Evolutionary conservation across 2,888 invertebrate genomes (phyloP).

Genomic region (Apamea crenata): DNA sequence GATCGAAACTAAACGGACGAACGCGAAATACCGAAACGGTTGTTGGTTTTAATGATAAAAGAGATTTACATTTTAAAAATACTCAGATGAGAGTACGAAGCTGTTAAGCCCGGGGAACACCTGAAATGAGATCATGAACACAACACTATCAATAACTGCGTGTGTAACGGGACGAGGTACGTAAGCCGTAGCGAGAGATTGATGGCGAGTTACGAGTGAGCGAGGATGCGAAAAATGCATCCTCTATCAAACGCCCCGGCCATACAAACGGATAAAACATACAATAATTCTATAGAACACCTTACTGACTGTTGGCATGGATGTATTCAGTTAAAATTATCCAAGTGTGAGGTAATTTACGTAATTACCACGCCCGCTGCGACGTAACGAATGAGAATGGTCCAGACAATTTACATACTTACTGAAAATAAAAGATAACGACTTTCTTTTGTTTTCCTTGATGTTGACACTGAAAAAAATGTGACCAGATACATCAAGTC

Average conservation of each 20-base stretch:
- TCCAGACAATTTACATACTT: slow-evolving; percentile 2
- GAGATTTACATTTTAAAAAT: slow-evolving; percentile 1
- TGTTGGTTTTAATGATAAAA: background rate
- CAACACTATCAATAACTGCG: slow-evolving; percentile 23
- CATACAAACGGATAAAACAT: slow-evolving; percentile 27
- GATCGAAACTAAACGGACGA: background rate
- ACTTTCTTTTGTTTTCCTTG: slow-evolving; percentile 14
- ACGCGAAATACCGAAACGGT: background rate
- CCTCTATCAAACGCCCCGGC: slow-evolving; percentile 52
- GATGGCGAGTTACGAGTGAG: slow-evolving; percentile 33
- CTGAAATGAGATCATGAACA: slow-evolving; percentile 37
- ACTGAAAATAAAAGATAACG: slow-evolving; percentile 5
- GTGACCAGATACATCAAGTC: background rate
- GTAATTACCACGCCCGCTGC: slow-evolving; percentile 53
- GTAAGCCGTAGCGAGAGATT: slow-evolving; percentile 32
- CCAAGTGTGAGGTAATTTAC: slow-evolving; percentile 50
- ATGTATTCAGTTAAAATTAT: slow-evolving; percentile 48
- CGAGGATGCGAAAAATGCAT: slow-evolving; percentile 57
- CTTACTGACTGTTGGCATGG: slow-evolving; percentile 29
- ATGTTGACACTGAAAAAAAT: background rate
- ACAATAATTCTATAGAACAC: slow-evolving; percentile 8
- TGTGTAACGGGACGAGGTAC: slow-evolving; percentile 22
- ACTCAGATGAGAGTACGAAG: background rate
- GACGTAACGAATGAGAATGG: slow-evolving; percentile 11
- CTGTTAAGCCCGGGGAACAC: slow-evolving; percentile 13